phyloP scores from a whole-genome alignment of 2,113 vertebrate species.

The Indri indri region DNA sequence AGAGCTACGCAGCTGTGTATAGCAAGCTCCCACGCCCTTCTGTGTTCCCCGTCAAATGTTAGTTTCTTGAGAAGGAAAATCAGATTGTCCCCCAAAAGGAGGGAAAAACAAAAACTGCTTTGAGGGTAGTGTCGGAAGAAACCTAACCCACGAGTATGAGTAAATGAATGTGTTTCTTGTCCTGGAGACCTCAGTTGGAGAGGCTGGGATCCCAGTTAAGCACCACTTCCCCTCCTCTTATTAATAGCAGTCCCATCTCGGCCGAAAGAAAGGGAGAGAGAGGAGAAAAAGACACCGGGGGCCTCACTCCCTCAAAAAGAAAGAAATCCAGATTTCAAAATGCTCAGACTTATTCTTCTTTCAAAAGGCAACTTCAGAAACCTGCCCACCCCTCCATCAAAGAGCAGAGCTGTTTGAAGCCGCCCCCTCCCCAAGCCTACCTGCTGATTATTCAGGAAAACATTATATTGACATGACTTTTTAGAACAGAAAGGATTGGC shows the following conservation, averaged over 20 bases:
- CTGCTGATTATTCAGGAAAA: constrained; percentile 83
- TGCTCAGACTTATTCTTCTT: constrained; percentile 60
- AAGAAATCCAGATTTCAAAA: constrained; percentile 65
- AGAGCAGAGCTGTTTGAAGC: constrained; percentile 62
- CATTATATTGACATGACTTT: constrained; percentile 83
- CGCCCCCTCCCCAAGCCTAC: constrained; percentile 69
- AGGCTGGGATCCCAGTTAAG: background rate
- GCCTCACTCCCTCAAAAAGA: constrained; percentile 36
- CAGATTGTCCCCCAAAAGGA: constrained; percentile 47
- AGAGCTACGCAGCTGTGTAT: background rate
- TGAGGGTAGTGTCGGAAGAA: constrained; percentile 71
- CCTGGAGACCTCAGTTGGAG: background rate
- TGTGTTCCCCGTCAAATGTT: background rate
- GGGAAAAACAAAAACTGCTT: constrained; percentile 22
- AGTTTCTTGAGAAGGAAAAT: constrained; percentile 73
- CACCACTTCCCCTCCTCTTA: background rate
- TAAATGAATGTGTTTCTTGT: constrained; percentile 57
- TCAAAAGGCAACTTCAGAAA: constrained; percentile 72
- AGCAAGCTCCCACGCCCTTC: background rate
- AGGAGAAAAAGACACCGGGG: background rate
- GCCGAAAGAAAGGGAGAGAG: background rate
- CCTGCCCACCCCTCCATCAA: constrained; percentile 52
- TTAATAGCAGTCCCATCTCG: constrained; percentile 2
- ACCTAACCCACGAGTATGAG: constrained; percentile 61
- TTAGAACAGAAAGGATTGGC: constrained; percentile 83